These are phyloP conservation scores for Contarinia nasturtii DNA, from an alignment of 1,140 invertebrate species.

Conservation along the genomic window DNA sequence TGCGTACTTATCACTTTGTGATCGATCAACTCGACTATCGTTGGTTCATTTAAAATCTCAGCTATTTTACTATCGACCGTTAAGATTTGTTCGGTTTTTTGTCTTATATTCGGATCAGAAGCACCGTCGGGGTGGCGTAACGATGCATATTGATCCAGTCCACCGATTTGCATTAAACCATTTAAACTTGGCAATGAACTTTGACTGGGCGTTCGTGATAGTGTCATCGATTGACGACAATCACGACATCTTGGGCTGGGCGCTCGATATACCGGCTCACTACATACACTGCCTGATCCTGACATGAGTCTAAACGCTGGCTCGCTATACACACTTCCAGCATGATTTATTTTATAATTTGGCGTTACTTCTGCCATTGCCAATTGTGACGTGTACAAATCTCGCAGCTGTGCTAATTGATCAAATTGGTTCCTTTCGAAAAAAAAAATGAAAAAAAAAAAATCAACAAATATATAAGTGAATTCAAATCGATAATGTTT, in stretches of 20 bases:
- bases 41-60: conserved; percentile 27
- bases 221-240: conserved; percentile 10
- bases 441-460: conserved; percentile 20
- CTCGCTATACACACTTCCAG: conserved; percentile 62
- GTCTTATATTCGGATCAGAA: conserved; percentile 71
- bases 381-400: conserved; percentile 44
- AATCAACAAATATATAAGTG: conserved; percentile 12
- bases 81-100: conserved; percentile 36
- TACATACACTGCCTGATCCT: conserved; percentile 44
- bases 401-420: conserved; percentile 42
- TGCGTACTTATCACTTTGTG: conserved; percentile 33
- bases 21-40: conserved; percentile 30
- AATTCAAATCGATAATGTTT: no score
- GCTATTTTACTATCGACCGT: conserved; percentile 29
- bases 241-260: conserved; percentile 18
- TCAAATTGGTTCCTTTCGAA: conserved; percentile 36
- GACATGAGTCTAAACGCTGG: conserved; percentile 55
- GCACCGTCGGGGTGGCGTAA: conserved; percentile 73
- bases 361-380: conserved; percentile 52
- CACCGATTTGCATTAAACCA: conserved; percentile 29
- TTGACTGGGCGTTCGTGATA: conserved; percentile 20
- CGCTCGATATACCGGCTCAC: conserved; percentile 26
- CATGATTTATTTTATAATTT: conserved; percentile 40
- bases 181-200: conserved; percentile 21
- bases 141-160: conserved; percentile 41